Evolutionary conservation across 1,140 invertebrate species (phyloP), one percentile per base, ranked within the genome.

Genomic region (Dryas iulia): DNA sequence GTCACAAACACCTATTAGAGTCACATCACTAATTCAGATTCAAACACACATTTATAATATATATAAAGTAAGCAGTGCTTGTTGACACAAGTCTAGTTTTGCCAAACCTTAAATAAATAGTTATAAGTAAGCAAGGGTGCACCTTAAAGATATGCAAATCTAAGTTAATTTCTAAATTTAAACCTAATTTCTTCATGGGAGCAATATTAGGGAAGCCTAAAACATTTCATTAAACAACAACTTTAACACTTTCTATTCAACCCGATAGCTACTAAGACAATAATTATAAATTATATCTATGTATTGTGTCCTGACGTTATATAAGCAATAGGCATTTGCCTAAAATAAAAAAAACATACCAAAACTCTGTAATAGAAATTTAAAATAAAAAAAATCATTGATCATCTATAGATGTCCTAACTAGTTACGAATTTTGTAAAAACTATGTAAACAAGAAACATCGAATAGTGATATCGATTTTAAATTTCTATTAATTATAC

Each of bases 101-200:
- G 33, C 4, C 1, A 52, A 62, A 62, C n/a, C 7, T 30, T 53
- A 30, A 21, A 30, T 30, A 62, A 62, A 52, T 47, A 52, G 35
- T 14, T 6, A 61, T 52, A 24, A 26, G n/a, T 25, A 68, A 59
- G 53, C 25, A 47, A 57, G 24, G 61, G 66, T 69, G 59, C 59
- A 56, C 28, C 5, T 59, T 54, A 60, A 60, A 61, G 28, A 69
- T 65, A 65, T 21, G 54, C 18, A 25, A 64, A 65, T 54, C 57
- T 69, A 69, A 54, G 28, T 62, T 47, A 47, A 30, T 62, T 10
- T 47, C 54, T 59, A 47, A 52, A 21, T 60, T 25, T 30, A 56
- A 58, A 47, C 31, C 31, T 35, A 57, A 39, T 12, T 53, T 21
- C 52, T 53, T 53, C 52, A 39, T 39, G 8, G 10, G 10, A 53